Evolutionary conservation across 2,888 invertebrate species (phyloP), one percentile per base, ranked within the genome.

Genomic region (Coelopa pilipes): DNA sequence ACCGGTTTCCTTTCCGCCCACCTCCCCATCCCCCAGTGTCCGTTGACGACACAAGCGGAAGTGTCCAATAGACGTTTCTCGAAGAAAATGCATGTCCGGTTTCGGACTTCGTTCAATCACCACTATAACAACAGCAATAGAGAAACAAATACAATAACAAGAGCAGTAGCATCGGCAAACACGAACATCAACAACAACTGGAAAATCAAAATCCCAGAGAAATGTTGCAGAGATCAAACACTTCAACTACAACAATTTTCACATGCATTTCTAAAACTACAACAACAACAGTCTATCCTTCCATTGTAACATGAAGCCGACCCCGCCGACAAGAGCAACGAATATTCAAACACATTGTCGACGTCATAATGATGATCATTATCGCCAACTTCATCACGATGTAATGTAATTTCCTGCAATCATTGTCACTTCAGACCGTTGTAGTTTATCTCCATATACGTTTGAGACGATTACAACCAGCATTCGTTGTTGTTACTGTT

Each of bases 1-100:
- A 7, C 34, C 7, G 34, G 34, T 34, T 34, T 34, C 34, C 34
- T 34, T 34, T 34, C 34, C 34, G 2, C 34, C 34, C 34, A 34
- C 34, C 7, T 34, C 34, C 2, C 34, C 34, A 4, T 34, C 7
- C 34, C 7, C 34, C 4, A 34, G 34, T 34, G 34, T 4, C 7
- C 34, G 7, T 53, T 53, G 10, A 53, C n/a, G n/a, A 53, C 13
- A n/a, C 62, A 15, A 15, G 15, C 62, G 62, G 62, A 62, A 62
- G 62, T 34, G 34, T n/a, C 13, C 34, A 12, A 62, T 45, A 1
- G 7, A 62, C 24, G 34, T 62, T n/a, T 45, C n/a, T 62, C 62
- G 34, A 62, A 62, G 60, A 62, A 45, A 45, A 62, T 62, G 62
- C 45, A 62, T 34, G 21, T 62, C 62, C 62, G 62, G 34, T 62